Percentiles rank a stretch among this genome's conserved stretches.
phyloP scores from a whole-genome alignment of 1,140 invertebrate species.

The Onthophagus taurus region DNA sequence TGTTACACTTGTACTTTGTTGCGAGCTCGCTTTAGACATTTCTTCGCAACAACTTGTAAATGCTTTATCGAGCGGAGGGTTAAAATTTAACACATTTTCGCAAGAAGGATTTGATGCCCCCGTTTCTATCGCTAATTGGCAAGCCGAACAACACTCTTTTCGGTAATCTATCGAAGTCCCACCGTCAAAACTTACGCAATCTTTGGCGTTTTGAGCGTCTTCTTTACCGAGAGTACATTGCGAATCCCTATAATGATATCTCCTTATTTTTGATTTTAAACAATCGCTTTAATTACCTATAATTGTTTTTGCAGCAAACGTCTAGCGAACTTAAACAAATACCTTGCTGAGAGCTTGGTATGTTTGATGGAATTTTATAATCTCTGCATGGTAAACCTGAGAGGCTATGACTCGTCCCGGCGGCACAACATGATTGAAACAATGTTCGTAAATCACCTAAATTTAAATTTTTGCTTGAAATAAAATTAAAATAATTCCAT shows the following conservation, averaged over 20 bases:
- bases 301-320: slow-evolving; percentile 30
- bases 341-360: slow-evolving; percentile 22
- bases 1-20: slow-evolving; percentile 17
- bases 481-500: too few relatives aligned
- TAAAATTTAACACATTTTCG: slow-evolving; percentile 21
- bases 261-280: slow-evolving; percentile 1
- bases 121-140: slow-evolving; percentile 26
- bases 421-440: slow-evolving; percentile 31
- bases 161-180: slow-evolving; percentile 5
- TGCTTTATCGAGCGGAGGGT: slow-evolving; percentile 21
- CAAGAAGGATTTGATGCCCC: slow-evolving; percentile 18
- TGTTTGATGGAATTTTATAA: slow-evolving; percentile 24
- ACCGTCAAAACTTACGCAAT: slow-evolving; percentile 1
- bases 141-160: slow-evolving; percentile 33
- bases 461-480: too few relatives aligned
- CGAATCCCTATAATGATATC: slow-evolving; percentile 16
- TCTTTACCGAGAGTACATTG: slow-evolving; percentile 22
- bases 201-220: slow-evolving; percentile 18
- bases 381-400: slow-evolving; percentile 22
- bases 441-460: too few relatives aligned
- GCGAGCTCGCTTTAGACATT: slow-evolving; percentile 9
- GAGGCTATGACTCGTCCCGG: slow-evolving; percentile 29
- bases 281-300: slow-evolving; percentile 17
- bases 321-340: slow-evolving; percentile 26
- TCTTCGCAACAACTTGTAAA: slow-evolving; percentile 30